These are phyloP conservation scores for Petrolisthes manimaculis DNA, from an alignment of 2,888 invertebrate genomes.

Conservation along the genomic window DNA sequence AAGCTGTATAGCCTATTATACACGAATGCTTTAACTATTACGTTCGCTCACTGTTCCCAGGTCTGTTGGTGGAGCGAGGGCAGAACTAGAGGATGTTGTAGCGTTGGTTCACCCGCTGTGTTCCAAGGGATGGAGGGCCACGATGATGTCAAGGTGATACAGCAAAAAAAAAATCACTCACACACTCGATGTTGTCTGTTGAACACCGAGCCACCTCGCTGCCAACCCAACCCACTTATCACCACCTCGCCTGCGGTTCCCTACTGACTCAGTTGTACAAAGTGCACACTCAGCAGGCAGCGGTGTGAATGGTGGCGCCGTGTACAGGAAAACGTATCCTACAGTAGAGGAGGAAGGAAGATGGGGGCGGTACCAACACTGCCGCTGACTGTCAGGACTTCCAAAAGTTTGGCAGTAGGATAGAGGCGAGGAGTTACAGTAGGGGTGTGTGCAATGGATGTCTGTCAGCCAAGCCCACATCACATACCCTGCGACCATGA, in stretches of 20 bases:
- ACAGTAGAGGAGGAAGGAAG: not conserved
- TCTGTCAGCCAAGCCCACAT: too few species aligned
- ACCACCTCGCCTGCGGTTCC: slow-evolving; percentile 7
- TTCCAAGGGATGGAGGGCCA: too few species aligned
- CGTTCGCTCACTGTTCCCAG: too few species aligned
- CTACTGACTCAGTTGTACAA: not conserved
- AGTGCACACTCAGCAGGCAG: slow-evolving; percentile 10
- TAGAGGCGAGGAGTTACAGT: not conserved
- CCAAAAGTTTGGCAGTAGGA: not conserved
- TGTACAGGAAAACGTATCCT: not conserved
- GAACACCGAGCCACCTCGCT: not conserved
- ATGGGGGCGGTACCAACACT: not conserved
- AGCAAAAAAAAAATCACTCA: too few species aligned
- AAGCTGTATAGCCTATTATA: too few species aligned
- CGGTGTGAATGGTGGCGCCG: not conserved
- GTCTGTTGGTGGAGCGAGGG: too few species aligned
- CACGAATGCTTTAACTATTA: too few species aligned
- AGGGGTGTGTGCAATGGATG: not conserved
- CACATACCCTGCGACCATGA: not conserved
- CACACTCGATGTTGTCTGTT: not conserved
- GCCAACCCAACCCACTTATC: not conserved
- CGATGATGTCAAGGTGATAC: too few species aligned
- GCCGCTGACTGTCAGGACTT: too few species aligned
- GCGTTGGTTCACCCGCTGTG: too few species aligned
- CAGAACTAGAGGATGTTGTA: too few species aligned